Percentiles rank a stretch among this genome's conserved stretches.
Conservation (phyloP, 2,888 invertebrate species). For the Phortica okadai region DNA sequence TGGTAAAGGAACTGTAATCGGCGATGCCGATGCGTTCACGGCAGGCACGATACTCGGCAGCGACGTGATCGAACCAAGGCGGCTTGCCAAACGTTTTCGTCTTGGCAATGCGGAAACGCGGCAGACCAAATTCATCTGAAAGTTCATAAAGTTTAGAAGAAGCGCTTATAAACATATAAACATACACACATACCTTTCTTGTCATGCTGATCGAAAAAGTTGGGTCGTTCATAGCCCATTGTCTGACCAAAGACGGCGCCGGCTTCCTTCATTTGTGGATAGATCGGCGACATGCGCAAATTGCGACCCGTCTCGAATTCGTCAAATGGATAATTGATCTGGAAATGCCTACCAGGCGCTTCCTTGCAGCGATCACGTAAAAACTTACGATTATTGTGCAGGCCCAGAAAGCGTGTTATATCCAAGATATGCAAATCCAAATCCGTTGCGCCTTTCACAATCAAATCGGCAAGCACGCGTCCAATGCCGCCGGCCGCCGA, state of each 20-base stretch:
- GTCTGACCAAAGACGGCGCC: conserved; percentile 98
- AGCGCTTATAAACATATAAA: not conserved
- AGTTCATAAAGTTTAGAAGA: conserved; percentile 49
- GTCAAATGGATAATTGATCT: conserved; percentile 87
- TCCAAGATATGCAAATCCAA: conserved; percentile 93
- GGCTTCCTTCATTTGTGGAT: conserved; percentile 91
- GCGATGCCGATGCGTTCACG: conserved; percentile 94
- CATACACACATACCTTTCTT: conserved; percentile 73
- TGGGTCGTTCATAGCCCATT: conserved; percentile 98
- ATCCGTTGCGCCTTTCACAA: conserved; percentile 87
- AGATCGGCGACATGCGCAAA: conserved; percentile 95
- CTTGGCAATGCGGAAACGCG: conserved; percentile 81
- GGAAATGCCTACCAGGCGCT: conserved; percentile 91
- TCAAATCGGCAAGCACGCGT: conserved; percentile 90
- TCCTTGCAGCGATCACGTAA: conserved; percentile 93
- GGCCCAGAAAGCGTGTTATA: conserved; percentile 90
- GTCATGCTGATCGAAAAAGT: conserved; percentile 86
- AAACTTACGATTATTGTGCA: conserved; percentile 97
- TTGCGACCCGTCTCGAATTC: conserved; percentile 93
- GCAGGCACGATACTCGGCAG: conserved; percentile 94
- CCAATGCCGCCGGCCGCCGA: conserved; percentile 97
- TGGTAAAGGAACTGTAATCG: conserved; percentile 98
- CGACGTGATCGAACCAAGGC: conserved; percentile 93
- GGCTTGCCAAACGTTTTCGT: conserved; percentile 94
- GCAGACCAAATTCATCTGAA: conserved; percentile 57